These are phyloP conservation scores for Tinea pellionella DNA, from an alignment of 2,888 invertebrate species.

Conservation along the genomic window DNA sequence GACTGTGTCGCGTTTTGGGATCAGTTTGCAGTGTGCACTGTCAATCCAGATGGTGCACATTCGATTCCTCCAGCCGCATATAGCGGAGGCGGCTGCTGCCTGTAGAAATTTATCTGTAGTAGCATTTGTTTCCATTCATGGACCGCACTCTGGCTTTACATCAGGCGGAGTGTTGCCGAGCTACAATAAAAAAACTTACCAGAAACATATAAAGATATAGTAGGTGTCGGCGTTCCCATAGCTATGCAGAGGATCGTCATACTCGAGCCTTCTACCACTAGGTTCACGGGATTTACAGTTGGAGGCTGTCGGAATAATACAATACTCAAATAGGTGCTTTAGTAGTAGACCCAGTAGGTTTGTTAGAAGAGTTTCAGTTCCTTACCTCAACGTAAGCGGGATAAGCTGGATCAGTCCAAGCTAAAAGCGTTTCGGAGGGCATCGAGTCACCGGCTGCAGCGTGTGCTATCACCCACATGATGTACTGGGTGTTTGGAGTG, in stretches of 20 bases:
- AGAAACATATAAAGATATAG: conserved; percentile 84
- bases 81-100: no score
- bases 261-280: conserved; percentile 85
- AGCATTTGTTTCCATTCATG: no score
- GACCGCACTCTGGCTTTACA: no score
- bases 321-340: conserved; percentile 18
- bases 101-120: no score
- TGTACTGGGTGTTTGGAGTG: conserved; percentile 84
- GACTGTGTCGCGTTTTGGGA: no score
- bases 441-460: conserved; percentile 76
- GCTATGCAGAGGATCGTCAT: conserved; percentile 89
- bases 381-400: conserved; percentile 87
- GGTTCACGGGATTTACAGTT: conserved; percentile 84
- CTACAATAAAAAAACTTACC: conserved; percentile 60
- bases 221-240: conserved; percentile 87
- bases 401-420: conserved; percentile 89
- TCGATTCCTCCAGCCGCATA: no score
- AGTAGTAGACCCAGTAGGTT: no score
- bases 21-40: no score
- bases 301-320: conserved; percentile 71
- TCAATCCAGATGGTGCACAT: no score
- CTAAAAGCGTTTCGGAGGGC: conserved; percentile 84
- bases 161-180: no score
- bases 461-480: conserved; percentile 80
- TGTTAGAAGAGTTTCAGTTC: no score